Percentiles rank a stretch among this genome's conserved stretches.
Evolutionary conservation across 2,888 invertebrate genomes (phyloP).

Genomic region (Fabriciana adippe): DNA sequence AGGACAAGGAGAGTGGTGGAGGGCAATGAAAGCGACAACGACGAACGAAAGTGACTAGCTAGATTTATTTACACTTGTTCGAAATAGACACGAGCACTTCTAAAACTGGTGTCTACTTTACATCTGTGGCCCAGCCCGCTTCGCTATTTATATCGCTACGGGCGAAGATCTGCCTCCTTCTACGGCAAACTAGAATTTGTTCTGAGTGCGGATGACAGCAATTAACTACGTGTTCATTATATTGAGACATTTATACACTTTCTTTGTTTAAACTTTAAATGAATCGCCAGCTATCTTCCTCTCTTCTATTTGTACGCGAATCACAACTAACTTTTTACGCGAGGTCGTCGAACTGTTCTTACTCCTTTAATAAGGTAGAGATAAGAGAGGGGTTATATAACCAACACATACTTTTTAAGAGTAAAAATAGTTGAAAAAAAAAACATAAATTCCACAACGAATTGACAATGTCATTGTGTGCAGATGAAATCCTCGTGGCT

Average conservation of each 20-base stretch:
- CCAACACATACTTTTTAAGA: neutral
- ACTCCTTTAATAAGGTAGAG: neutral
- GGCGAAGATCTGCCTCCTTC: conserved; percentile 71
- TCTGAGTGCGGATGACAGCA: conserved; percentile 52
- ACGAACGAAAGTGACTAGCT: conserved; percentile 72
- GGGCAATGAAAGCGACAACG: conserved; percentile 74
- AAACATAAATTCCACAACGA: neutral
- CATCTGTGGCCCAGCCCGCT: conserved; percentile 62
- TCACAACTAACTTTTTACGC: conserved; percentile 54
- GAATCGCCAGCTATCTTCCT: conserved; percentile 51
- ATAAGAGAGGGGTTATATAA: too few species aligned
- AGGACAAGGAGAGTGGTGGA: conserved; percentile 49
- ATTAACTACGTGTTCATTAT: conserved; percentile 62
- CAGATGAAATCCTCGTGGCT: conserved; percentile 36
- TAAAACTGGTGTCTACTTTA: conserved; percentile 77
- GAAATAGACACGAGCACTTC: conserved; percentile 73
- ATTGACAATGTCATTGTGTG: conserved; percentile 49
- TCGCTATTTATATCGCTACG: conserved; percentile 73
- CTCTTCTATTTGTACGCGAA: conserved; percentile 48
- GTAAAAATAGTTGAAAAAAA: neutral
- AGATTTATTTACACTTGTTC: conserved; percentile 79
- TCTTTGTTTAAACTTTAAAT: conserved; percentile 55
- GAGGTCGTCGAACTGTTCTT: conserved; percentile 63
- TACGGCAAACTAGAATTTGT: conserved; percentile 71
- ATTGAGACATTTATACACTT: conserved; percentile 61